Percentiles rank a stretch among this genome's conserved stretches.
Evolutionary conservation across 1,140 invertebrate genomes (phyloP).

Genomic region (Mactra quadrangularis): DNA sequence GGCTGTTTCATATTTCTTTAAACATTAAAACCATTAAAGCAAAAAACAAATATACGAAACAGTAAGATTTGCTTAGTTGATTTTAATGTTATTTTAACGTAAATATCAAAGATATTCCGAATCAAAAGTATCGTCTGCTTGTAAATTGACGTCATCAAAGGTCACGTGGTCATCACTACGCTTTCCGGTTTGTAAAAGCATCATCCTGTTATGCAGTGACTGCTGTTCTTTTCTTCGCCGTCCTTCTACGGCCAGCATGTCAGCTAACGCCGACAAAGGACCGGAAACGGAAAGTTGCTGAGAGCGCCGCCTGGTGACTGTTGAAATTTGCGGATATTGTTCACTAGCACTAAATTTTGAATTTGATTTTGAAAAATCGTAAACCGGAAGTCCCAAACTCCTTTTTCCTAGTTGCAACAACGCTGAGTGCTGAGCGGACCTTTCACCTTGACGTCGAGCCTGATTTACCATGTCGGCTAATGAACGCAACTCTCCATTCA

Average conservation of each 20-base stretch:
- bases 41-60: too few species aligned
- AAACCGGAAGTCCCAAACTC: conserved; percentile 12
- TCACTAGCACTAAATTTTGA: background rate
- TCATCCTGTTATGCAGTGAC: conserved; percentile 42
- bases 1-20: too few species aligned
- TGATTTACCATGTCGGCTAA: conserved; percentile 32
- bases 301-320: conserved; percentile 14
- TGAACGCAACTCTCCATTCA: conserved; percentile 7
- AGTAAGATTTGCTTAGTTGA: too few species aligned
- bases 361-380: background rate
- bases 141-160: background rate
- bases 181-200: conserved; percentile 47
- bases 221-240: conserved; percentile 26
- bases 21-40: too few species aligned
- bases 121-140: too few species aligned
- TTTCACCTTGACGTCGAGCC: background rate
- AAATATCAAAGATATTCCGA: too few species aligned
- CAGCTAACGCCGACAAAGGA: conserved; percentile 50
- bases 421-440: background rate
- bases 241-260: conserved; percentile 52
- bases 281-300: conserved; percentile 56
- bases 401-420: conserved; percentile 28
- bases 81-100: too few species aligned
- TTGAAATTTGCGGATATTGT: background rate
- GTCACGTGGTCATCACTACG: background rate